A percentile compares a stretch with the other conserved stretches of the same genome.
These are phyloP conservation scores for Celastrina argiolus DNA, from an alignment of 2,888 invertebrate species.

Conservation along the genomic window DNA sequence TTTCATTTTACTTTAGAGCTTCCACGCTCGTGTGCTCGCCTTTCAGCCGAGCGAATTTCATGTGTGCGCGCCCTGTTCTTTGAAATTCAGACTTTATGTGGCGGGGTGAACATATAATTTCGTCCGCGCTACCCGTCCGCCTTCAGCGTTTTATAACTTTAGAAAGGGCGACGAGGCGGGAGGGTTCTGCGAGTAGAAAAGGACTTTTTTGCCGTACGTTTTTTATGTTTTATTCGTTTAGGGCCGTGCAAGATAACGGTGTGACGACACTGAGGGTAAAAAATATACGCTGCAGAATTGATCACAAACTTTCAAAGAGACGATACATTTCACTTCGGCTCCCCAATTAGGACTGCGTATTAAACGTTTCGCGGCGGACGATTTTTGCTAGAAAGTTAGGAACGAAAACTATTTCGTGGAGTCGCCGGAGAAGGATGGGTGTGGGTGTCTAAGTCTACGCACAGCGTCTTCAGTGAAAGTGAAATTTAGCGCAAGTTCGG, in stretches of 20 bases:
- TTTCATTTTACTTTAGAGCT: constrained; percentile 77
- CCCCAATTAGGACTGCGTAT: constrained; percentile 3
- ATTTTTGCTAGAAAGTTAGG: constrained; percentile 28
- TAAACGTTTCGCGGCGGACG: background rate
- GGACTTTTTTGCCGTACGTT: constrained; percentile 77
- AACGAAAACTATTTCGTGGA: constrained; percentile 56
- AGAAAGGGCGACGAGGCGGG: constrained; percentile 65
- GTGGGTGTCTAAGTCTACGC: constrained; percentile 72
- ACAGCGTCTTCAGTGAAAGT: constrained; percentile 76
- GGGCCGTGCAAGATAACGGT: constrained; percentile 75
- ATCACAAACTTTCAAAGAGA: constrained; percentile 32
- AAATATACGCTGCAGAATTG: constrained; percentile 55
- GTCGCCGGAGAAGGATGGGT: constrained; percentile 52
- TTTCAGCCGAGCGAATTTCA: constrained; percentile 59
- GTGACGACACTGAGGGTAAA: constrained; percentile 63
- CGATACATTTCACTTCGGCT: constrained; percentile 7
- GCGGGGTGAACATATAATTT: constrained; percentile 56
- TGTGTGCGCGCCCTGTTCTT: constrained; percentile 47
- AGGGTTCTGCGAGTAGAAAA: constrained; percentile 71
- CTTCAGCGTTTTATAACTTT: constrained; percentile 72
- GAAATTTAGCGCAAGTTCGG: constrained; percentile 77
- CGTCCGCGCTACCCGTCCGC: constrained; percentile 43
- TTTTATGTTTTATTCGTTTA: constrained; percentile 76
- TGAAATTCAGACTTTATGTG: constrained; percentile 56
- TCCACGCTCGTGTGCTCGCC: constrained; percentile 74